Conservation (phyloP, 1,140 invertebrate species). For the Planococcus citri region DNA sequence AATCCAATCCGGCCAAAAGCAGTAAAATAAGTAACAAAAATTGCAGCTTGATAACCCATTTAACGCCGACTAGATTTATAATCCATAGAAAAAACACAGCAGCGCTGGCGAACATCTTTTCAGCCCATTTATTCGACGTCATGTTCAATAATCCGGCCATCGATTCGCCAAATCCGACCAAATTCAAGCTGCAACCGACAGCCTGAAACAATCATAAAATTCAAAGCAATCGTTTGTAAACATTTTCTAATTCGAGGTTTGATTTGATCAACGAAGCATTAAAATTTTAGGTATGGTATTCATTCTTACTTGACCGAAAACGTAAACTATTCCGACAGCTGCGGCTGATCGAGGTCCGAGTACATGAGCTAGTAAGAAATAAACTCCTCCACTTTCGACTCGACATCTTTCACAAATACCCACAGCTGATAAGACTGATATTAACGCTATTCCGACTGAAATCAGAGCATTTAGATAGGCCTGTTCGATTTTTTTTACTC, state of each 20-base stretch:
- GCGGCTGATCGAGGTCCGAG: conserved; percentile 84
- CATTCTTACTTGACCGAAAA: conserved; percentile 82
- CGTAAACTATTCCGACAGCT: conserved; percentile 81
- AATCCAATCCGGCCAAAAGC: conserved; percentile 73
- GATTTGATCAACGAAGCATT: too few species aligned
- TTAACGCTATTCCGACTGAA: conserved; percentile 70
- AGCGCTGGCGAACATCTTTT: conserved; percentile 63
- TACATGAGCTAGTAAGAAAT: conserved; percentile 87
- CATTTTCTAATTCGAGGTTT: too few species aligned
- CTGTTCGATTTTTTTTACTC: too few species aligned
- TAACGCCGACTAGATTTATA: conserved; percentile 83
- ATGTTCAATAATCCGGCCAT: conserved; percentile 71
- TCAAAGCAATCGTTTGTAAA: too few species aligned
- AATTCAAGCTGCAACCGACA: conserved; percentile 87
- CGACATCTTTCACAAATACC: conserved; percentile 90
- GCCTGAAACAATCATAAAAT: conserved; percentile 55
- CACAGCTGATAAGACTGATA: conserved; percentile 83
- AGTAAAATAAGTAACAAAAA: conserved; percentile 71
- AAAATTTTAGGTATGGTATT: too few species aligned
- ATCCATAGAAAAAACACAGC: conserved; percentile 68
- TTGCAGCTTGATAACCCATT: conserved; percentile 85
- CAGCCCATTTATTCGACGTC: conserved; percentile 55
- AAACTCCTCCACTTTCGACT: conserved; percentile 89
- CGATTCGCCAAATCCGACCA: conserved; percentile 90
- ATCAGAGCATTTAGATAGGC: conserved; percentile 28